A percentile compares a stretch with the other conserved stretches of the same genome.
phyloP scores from a whole-genome alignment of 2,797 vertebrate genomes.

The Echiichthys vipera region DNA sequence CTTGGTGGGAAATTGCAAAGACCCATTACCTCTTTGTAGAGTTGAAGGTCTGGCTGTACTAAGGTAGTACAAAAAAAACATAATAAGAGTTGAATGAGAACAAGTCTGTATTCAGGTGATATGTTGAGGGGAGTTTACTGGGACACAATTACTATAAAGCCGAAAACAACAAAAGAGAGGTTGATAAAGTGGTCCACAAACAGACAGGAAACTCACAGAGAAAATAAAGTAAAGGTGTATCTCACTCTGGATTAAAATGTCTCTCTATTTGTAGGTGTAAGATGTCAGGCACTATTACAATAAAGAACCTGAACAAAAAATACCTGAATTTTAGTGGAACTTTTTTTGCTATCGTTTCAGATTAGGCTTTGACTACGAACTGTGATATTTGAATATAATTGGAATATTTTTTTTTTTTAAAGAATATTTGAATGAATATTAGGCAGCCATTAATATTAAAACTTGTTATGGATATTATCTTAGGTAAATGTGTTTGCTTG shows the following conservation, averaged over 20 bases:
- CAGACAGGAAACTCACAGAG: background rate
- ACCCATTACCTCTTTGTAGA: slow-evolving; percentile 1
- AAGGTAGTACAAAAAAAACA: background rate
- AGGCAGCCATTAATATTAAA: no score
- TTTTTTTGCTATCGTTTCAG: no score
- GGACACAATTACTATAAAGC: background rate
- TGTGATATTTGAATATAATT: no score
- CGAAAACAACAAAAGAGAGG: background rate
- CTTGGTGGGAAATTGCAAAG: background rate
- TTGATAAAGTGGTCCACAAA: background rate
- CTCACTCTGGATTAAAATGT: background rate
- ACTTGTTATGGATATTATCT: no score
- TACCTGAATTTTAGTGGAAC: background rate
- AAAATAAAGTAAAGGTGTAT: background rate
- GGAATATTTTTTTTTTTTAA: no score
- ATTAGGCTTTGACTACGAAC: no score
- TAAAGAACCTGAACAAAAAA: background rate
- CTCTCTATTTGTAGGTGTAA: background rate
- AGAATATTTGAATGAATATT: no score
- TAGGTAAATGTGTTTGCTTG: no score
- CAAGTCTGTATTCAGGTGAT: background rate
- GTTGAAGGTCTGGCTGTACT: background rate
- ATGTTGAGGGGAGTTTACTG: background rate
- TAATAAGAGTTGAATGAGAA: background rate
- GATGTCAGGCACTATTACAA: background rate